Evolutionary conservation across 2,113 vertebrate species (phyloP).

Genomic region (Emydocephalus ijimae): DNA sequence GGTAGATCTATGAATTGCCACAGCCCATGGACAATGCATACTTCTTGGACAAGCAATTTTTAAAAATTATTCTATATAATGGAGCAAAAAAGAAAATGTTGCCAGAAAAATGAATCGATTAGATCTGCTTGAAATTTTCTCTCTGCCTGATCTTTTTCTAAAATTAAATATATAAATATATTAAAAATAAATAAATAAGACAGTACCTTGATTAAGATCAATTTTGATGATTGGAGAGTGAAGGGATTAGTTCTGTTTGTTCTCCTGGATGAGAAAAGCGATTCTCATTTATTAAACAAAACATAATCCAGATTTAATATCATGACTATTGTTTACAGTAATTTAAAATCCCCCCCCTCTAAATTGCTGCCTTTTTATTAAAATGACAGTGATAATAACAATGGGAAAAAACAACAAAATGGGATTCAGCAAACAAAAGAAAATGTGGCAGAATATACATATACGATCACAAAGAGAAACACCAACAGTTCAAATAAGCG

Average conservation of each 20-base stretch:
- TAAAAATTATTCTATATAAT: background rate
- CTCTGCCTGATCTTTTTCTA: background rate
- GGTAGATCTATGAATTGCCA: background rate
- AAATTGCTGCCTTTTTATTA: background rate
- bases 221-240: background rate
- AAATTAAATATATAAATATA: background rate
- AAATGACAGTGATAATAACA: background rate
- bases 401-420: background rate
- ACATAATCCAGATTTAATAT: background rate
- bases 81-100: background rate
- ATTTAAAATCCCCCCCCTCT: background rate
- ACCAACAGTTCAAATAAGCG: background rate
- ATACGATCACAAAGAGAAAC: background rate
- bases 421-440: background rate
- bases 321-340: background rate
- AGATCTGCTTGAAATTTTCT: background rate
- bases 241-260: background rate
- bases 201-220: background rate
- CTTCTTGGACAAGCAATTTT: background rate
- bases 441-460: background rate
- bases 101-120: background rate
- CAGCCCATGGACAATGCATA: background rate
- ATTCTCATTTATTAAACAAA: background rate
- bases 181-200: background rate
- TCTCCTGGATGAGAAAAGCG: background rate